These are phyloP conservation scores for Neuroscelio doddi DNA, from an alignment of 2,888 invertebrate species.

Conservation along the genomic window DNA sequence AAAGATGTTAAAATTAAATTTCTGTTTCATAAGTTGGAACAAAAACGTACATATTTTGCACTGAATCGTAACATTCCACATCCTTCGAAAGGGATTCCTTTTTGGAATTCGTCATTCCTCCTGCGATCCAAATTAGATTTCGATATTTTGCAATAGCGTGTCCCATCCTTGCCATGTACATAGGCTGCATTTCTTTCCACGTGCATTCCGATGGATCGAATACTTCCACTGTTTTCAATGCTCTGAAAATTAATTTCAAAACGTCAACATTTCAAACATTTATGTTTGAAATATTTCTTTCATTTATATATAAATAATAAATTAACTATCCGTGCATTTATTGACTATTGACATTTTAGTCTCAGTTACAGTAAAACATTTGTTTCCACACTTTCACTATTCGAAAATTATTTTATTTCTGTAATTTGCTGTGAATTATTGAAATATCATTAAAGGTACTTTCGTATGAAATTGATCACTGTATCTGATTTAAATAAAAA, in stretches of 20 bases:
- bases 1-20: background rate
- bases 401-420: too few relatives aligned
- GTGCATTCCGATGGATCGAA: slow-evolving; percentile 75
- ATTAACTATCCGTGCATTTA: too few relatives aligned
- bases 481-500: too few relatives aligned
- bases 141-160: slow-evolving; percentile 77
- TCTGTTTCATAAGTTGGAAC: background rate
- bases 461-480: too few relatives aligned
- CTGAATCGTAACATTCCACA: slow-evolving; percentile 79
- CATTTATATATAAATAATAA: too few relatives aligned
- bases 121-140: slow-evolving; percentile 82
- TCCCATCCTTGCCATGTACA: slow-evolving; percentile 77
- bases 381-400: too few relatives aligned
- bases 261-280: too few relatives aligned
- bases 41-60: slow-evolving; percentile 74
- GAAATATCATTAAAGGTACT: too few relatives aligned
- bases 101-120: slow-evolving; percentile 79
- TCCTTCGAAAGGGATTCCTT: slow-evolving; percentile 75
- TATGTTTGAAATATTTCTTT: too few relatives aligned
- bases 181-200: slow-evolving; percentile 77
- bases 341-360: too few relatives aligned
- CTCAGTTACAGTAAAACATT: too few relatives aligned
- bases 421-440: too few relatives aligned
- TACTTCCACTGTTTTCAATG: slow-evolving; percentile 77
- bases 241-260: slow-evolving; percentile 66